phyloP scores from a whole-genome alignment of 2,797 vertebrate species.

The Enteromius viviparus region DNA sequence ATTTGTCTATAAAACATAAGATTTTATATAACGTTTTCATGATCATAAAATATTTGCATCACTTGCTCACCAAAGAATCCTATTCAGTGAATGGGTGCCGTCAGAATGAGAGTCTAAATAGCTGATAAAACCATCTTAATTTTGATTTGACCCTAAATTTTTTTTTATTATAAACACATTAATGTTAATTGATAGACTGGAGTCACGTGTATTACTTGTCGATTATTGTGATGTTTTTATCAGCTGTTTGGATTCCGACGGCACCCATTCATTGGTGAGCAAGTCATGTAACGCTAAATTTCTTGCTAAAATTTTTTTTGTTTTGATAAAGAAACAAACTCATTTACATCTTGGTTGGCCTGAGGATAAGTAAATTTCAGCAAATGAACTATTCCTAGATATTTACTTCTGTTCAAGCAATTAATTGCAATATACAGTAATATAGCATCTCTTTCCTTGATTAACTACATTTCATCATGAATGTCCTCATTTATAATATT shows the following conservation, averaged over 20 bases:
- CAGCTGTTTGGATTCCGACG: neutral
- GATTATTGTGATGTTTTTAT: neutral
- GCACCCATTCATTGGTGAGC: neutral
- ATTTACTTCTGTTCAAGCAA: neutral
- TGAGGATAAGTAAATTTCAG: neutral
- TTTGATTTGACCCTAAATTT: neutral
- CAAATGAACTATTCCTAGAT: neutral
- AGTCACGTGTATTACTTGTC: neutral
- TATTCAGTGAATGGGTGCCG: neutral
- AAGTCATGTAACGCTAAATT: neutral
- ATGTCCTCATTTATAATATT: neutral
- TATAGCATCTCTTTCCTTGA: neutral
- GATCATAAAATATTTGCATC: neutral
- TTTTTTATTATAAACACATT: too few species aligned
- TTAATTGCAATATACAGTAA: neutral
- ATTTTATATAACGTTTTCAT: neutral
- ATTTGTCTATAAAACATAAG: neutral
- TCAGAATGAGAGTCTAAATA: neutral
- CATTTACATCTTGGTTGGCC: neutral
- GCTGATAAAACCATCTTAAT: neutral
- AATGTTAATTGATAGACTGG: neutral
- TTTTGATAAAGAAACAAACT: neutral
- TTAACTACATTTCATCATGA: neutral
- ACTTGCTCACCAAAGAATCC: neutral
- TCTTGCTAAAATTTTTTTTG: neutral